Conservation (phyloP, 2,888 invertebrate species). For the Sturmia bella region DNA sequence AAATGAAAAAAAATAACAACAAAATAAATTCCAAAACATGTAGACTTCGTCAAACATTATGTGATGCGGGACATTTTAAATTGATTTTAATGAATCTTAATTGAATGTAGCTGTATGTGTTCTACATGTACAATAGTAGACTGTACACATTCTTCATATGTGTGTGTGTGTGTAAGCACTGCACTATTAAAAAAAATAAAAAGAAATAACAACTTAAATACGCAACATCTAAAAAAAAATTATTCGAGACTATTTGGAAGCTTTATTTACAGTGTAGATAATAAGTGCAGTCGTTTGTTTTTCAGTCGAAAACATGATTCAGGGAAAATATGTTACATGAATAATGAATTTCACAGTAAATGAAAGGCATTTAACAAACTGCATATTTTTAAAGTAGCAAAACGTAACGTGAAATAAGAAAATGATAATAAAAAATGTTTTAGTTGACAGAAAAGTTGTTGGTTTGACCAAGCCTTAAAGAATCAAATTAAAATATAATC, state of each 20-base stretch:
- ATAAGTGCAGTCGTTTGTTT: conserved; percentile 1
- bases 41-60: conserved; percentile 67
- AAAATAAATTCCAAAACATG: conserved; percentile 67
- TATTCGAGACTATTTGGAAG: conserved; percentile 9
- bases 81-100: conserved; percentile 83
- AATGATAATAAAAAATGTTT: too few relatives aligned
- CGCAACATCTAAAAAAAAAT: conserved; percentile 40
- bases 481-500: too few relatives aligned
- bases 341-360: conserved; percentile 21
- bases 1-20: conserved; percentile 50
- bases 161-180: conserved; percentile 16
- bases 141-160: conserved; percentile 19
- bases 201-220: conserved; percentile 29
- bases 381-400: too few relatives aligned
- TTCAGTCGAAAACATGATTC: conserved; percentile 1
- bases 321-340: conserved; percentile 1
- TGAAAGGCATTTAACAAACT: not conserved
- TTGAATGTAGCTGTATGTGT: conserved; percentile 80
- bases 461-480: too few relatives aligned
- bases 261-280: conserved; percentile 52
- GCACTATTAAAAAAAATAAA: conserved; percentile 57
- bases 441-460: too few relatives aligned
- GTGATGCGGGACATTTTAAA: conserved; percentile 82
- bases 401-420: too few relatives aligned
- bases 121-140: conserved; percentile 33